These are phyloP conservation scores for Chrysochloris asiatica DNA, from an alignment of 2,113 vertebrate species.

Conservation along the genomic window DNA sequence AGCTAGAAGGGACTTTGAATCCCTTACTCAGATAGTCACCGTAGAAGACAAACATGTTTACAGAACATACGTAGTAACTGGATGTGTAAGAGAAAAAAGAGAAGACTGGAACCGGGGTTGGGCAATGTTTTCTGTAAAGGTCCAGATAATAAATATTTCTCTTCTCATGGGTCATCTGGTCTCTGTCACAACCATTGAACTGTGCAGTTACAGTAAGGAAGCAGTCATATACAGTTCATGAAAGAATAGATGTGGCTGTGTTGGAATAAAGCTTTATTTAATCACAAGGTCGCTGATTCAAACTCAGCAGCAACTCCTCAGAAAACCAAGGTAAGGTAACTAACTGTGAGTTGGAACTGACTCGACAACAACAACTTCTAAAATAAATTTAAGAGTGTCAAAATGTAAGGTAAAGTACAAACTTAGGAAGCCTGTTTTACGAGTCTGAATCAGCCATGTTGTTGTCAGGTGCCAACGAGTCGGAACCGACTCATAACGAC, in stretches of 20 bases:
- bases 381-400: neutral
- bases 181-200: neutral
- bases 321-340: too few species aligned
- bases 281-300: too few species aligned
- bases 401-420: neutral
- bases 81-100: neutral
- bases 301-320: too few species aligned
- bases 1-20: neutral
- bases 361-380: too few species aligned
- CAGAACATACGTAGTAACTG: neutral
- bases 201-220: neutral
- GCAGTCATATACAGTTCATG: neutral
- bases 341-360: too few species aligned
- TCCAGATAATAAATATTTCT: neutral
- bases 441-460: too few species aligned
- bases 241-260: neutral
- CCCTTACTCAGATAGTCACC: neutral
- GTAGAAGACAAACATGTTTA: neutral
- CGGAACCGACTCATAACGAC: too few species aligned
- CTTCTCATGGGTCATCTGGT: neutral
- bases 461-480: too few species aligned
- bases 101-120: neutral
- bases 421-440: neutral
- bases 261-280: too few species aligned
- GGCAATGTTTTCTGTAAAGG: neutral